Base-by-base conservation (phyloP, 2,797 vertebrate genomes). In the Mionectes olivaceus region DNA sequence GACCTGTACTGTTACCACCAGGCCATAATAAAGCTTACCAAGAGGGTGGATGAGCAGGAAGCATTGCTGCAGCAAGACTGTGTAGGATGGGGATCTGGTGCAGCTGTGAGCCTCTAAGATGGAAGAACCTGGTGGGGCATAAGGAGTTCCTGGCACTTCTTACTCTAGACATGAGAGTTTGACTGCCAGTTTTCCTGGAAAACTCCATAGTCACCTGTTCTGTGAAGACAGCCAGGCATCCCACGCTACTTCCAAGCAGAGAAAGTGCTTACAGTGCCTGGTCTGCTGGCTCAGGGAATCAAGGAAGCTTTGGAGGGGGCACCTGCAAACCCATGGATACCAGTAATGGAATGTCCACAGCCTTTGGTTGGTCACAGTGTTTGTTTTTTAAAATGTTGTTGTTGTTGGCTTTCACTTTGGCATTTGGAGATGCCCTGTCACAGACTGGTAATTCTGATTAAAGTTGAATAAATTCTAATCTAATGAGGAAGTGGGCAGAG, bases 271-370 rank as follows among this genome's bases (percentile, higher is more conserved):
- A 71, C 1, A 3, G 5, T 46, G 25, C 43, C 55, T 69, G 19
- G 18, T 55, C n/a, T 87, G 21, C 35, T 65, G 35, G 19, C 46
- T 68, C 9, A 30, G 28, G 50, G 50, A 52, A 52, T 52, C 50
- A 19, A 52, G 28, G 28, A 52, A 18, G 49, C 73, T 78, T 83
- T 91, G 76, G 44, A 83, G 21, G 11, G 28, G 13, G 9, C 35
- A 60, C 15, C 37, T 78, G 13, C 12, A 37, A 61, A 59, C 8
- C 79, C 41, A 30, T 16, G 0, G 0, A 28, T 39, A 33, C 16
- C 10, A 8, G 11, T 16, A 63, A 14, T 55, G 35, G 23, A 65
- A 64, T 47, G 24, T 65, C 69, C 4, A 11, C 39, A 43, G 67
- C 8, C 15, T 76, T 73, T 90, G 28, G 17, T 89, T 55, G 28